These are phyloP conservation scores for Lasiommata megera DNA, from an alignment of 2,888 invertebrate species.

Conservation along the genomic window DNA sequence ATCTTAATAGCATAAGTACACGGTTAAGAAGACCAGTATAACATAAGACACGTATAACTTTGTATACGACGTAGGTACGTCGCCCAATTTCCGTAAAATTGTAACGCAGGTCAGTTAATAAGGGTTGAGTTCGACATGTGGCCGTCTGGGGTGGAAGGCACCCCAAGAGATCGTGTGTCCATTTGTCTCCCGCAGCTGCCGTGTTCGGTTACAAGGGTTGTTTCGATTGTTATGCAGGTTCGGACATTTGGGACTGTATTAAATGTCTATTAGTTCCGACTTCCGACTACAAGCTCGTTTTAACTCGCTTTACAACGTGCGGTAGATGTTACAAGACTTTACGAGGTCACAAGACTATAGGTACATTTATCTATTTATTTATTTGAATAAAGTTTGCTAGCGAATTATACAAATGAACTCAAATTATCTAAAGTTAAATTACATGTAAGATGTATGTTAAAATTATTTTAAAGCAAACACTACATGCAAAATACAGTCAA, in stretches of 20 bases:
- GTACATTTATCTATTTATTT: no score
- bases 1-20: no score
- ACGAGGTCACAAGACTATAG: no score
- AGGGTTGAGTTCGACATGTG: slow-evolving; percentile 83
- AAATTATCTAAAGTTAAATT: no score
- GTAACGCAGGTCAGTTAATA: slow-evolving; percentile 84
- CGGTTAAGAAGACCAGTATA: neutral
- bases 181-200: slow-evolving; percentile 15
- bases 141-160: slow-evolving; percentile 11
- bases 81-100: slow-evolving; percentile 82
- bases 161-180: slow-evolving; percentile 15
- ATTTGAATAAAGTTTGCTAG: no score
- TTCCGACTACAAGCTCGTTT: neutral
- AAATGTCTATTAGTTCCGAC: slow-evolving; percentile 2
- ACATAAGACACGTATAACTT: no score
- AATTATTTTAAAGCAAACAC: no score
- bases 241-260: slow-evolving; percentile 11
- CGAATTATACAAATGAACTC: no score
- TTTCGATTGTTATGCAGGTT: slow-evolving; percentile 10
- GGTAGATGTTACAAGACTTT: no score
- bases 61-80: no score
- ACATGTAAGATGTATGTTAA: no score
- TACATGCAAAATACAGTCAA: no score
- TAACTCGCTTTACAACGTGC: neutral
- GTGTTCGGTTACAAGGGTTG: slow-evolving; percentile 7